A percentile compares a stretch with the other conserved stretches of the same genome.
These are phyloP conservation scores for Mugil cephalus DNA, from an alignment of 2,113 vertebrate genomes.

Conservation along the genomic window DNA sequence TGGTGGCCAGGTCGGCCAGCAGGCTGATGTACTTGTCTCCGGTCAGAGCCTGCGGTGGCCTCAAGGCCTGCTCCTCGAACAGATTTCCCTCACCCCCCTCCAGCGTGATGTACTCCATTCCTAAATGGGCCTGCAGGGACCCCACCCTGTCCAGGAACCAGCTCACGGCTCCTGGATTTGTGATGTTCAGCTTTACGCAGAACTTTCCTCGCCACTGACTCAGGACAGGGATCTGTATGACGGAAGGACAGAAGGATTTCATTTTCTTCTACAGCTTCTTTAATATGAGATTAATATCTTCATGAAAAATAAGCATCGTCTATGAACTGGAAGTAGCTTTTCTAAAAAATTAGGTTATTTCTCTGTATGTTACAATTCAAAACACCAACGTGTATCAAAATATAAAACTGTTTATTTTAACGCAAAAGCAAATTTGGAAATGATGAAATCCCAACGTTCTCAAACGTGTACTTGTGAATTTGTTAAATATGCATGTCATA, in stretches of 20 bases:
- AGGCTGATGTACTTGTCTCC: constrained; percentile 83
- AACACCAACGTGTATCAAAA: no score
- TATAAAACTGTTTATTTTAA: no score
- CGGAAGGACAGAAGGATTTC: neutral
- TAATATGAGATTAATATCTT: no score
- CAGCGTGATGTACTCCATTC: constrained; percentile 84
- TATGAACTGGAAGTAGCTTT: no score
- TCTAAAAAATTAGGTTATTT: no score
- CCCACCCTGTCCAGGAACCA: constrained; percentile 89
- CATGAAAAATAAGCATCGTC: no score
- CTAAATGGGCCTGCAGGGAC: constrained; percentile 80
- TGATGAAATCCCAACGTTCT: no score
- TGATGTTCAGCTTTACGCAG: constrained; percentile 89
- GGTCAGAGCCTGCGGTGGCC: constrained; percentile 61
- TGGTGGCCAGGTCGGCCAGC: constrained; percentile 81
- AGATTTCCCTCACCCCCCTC: constrained; percentile 87
- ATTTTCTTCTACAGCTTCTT: no score
- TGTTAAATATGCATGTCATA: no score
- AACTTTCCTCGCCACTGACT: constrained; percentile 88
- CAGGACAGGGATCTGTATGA: constrained; percentile 86
- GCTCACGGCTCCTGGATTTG: constrained; percentile 82
- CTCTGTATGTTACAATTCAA: no score
- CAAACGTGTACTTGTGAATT: no score
- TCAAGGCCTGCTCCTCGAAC: constrained; percentile 83
- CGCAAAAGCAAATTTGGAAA: no score